phyloP scores from a whole-genome alignment of 2,888 invertebrate genomes.

The Bhutanitis thaidina region DNA sequence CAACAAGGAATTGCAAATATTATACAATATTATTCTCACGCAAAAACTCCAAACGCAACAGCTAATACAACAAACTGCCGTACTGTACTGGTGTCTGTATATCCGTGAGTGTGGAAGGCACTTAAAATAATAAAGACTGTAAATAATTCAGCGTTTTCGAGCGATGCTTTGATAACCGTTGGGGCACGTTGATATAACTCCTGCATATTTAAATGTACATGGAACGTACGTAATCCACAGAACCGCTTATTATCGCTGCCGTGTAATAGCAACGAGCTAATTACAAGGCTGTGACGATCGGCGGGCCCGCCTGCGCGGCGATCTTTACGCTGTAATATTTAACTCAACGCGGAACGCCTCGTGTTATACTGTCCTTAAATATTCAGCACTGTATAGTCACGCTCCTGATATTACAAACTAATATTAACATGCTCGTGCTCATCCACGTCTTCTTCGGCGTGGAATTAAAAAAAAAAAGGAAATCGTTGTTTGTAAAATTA shows the following conservation, averaged over 20 bases:
- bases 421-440: too few species aligned
- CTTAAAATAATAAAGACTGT: neutral
- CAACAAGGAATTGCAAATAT: too few species aligned
- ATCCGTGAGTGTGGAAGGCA: too few species aligned
- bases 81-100: too few species aligned
- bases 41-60: too few species aligned
- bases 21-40: too few species aligned
- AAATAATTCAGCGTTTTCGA: neutral
- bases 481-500: too few species aligned
- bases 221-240: neutral
- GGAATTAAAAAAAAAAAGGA: too few species aligned
- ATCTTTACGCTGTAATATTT: neutral
- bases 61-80: too few species aligned
- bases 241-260: constrained; percentile 3
- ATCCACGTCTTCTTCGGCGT: too few species aligned
- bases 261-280: constrained; percentile 1
- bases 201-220: neutral
- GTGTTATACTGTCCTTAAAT: neutral
- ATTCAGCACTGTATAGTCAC: neutral
- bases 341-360: neutral
- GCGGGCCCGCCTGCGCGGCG: neutral
- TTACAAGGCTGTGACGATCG: neutral
- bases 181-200: neutral
- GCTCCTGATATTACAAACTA: too few species aligned
- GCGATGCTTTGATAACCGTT: neutral